Percentiles rank a stretch among this genome's conserved stretches.
Evolutionary conservation across 2,888 invertebrate species (phyloP).

Genomic region (Epirrhoe alternata): DNA sequence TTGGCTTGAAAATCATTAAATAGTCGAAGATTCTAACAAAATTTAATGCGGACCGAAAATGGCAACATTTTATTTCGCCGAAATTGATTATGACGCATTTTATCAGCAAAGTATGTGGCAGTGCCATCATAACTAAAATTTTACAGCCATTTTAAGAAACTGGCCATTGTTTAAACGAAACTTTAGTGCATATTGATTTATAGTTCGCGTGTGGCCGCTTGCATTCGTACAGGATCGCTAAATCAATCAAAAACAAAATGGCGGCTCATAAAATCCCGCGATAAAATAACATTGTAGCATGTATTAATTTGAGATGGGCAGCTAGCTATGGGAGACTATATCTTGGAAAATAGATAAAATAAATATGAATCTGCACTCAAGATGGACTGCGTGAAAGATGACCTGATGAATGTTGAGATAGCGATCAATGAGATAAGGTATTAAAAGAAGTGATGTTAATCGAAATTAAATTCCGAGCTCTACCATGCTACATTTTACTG

Average conservation of each 20-base stretch:
- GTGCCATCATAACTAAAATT: conserved; percentile 31
- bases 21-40: too few relatives aligned
- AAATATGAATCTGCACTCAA: not conserved
- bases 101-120: conserved; percentile 19
- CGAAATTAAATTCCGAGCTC: not conserved
- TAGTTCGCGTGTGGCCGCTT: conserved; percentile 35
- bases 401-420: not conserved
- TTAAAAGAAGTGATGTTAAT: not conserved
- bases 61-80: not conserved
- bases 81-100: not conserved
- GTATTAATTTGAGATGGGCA: conserved; percentile 67
- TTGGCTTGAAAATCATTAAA: too few relatives aligned
- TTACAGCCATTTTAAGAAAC: conserved; percentile 37
- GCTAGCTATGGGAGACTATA: conserved; percentile 33
- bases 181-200: conserved; percentile 39
- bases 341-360: not conserved
- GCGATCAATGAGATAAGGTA: not conserved
- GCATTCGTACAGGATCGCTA: conserved; percentile 41
- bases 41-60: too few relatives aligned
- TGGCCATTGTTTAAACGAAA: conserved; percentile 36
- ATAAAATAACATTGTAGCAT: conserved; percentile 69
- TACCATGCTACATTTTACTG: not conserved
- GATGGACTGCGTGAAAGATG: not conserved
- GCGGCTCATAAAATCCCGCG: conserved; percentile 56
- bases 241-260: conserved; percentile 54